A percentile compares a stretch with the other conserved stretches of the same genome.
phyloP scores from a whole-genome alignment of 2,113 vertebrate genomes.

The Apistogramma diplotaenia region DNA sequence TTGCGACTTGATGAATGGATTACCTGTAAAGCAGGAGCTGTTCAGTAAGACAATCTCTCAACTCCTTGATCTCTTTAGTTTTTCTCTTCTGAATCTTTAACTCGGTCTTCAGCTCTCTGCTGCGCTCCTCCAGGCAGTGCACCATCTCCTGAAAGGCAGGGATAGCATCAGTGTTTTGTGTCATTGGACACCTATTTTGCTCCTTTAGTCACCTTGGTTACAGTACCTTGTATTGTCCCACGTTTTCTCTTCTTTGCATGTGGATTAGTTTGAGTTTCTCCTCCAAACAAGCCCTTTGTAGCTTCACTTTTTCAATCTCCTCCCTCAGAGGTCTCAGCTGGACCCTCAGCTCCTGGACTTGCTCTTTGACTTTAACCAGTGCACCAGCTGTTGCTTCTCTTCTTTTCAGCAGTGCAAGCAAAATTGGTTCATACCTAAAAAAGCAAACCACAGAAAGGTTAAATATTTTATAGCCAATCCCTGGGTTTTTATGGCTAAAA shows the following conservation, averaged over 20 bases:
- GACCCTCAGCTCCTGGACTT: constrained; percentile 81
- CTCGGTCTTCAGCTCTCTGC: constrained; percentile 83
- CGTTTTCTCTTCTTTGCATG: constrained; percentile 82
- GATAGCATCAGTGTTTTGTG: background rate
- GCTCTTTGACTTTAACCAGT: constrained; percentile 79
- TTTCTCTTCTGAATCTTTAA: constrained; percentile 86
- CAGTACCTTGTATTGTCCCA: constrained; percentile 87
- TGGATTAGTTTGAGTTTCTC: constrained; percentile 83
- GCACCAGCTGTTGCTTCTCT: constrained; percentile 78
- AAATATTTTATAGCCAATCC: background rate
- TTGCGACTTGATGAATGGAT: background rate
- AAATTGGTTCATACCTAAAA: constrained; percentile 82
- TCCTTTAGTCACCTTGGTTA: background rate
- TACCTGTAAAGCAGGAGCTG: constrained; percentile 87
- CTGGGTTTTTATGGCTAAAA: background rate
- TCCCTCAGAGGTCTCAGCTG: constrained; percentile 82
- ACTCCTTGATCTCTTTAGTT: constrained; percentile 84
- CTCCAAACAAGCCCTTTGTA: constrained; percentile 85
- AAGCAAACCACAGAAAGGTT: background rate
- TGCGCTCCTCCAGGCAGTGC: constrained; percentile 84
- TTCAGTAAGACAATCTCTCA: constrained; percentile 79
- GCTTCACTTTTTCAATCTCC: constrained; percentile 78
- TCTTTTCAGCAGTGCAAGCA: constrained; percentile 85
- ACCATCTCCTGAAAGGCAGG: constrained; percentile 72
- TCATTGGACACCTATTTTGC: no score